phyloP scores from a whole-genome alignment of 2,888 invertebrate species.

The Chydorus sphaericus region DNA sequence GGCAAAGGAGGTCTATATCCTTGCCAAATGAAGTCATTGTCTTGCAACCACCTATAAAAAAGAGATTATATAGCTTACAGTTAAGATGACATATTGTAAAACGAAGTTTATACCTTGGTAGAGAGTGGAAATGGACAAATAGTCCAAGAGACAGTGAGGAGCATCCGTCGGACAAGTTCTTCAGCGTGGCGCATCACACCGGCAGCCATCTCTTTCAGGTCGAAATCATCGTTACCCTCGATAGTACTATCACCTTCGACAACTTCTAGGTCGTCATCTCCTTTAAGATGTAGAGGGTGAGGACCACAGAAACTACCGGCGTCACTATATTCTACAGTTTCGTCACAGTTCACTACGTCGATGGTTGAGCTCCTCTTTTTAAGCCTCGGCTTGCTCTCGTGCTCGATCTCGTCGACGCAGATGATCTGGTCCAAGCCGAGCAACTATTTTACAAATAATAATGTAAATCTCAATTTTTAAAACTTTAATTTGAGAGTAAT shows the following conservation, averaged over 20 bases:
- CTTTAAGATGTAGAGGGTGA: neutral
- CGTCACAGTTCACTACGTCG: constrained; percentile 1
- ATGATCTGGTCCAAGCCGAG: too few species aligned
- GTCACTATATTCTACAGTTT: neutral
- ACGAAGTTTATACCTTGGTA: too few species aligned
- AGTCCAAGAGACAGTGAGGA: constrained; percentile 29
- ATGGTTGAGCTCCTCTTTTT: neutral
- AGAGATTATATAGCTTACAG: too few species aligned
- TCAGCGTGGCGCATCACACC: constrained; percentile 88
- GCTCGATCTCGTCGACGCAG: too few species aligned
- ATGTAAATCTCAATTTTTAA: too few species aligned
- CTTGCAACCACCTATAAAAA: constrained; percentile 41
- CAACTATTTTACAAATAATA: too few species aligned
- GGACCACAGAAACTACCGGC: neutral
- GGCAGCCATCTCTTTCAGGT: constrained; percentile 44
- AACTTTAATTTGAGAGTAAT: too few species aligned
- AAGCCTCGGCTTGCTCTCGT: too few species aligned
- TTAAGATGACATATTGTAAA: too few species aligned
- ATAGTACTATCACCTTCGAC: constrained; percentile 85
- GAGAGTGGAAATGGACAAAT: constrained; percentile 23
- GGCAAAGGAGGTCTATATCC: constrained; percentile 40
- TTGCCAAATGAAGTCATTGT: constrained; percentile 39
- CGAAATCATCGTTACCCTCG: constrained; percentile 52
- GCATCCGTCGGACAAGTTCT: constrained; percentile 61
- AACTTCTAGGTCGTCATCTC: constrained; percentile 35